Evolutionary conservation across 2,113 vertebrate species (phyloP), one percentile per base, ranked within the genome.

Genomic region (Scortum barcoo): DNA sequence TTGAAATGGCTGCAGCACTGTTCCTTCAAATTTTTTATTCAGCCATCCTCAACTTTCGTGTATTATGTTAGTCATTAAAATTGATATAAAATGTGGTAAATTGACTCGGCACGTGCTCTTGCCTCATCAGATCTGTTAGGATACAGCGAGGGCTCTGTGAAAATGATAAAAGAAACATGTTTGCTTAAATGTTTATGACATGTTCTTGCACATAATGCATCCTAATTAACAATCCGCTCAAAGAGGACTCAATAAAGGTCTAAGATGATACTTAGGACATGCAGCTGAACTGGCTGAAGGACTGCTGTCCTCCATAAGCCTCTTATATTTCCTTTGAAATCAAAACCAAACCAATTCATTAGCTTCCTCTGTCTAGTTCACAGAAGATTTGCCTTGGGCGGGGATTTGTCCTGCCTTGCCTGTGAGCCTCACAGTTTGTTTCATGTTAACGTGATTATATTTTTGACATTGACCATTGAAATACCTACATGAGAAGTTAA

Each of bases 281-380:
- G 38, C 22, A 44, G 50, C 13, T 90, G 78, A 89, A 90, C 81
- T 76, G 81, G 70, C 62, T 86, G 60, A 89, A 85, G 63, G 71
- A 86, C 48, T 33, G 22, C 54, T 73, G 57, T 91, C 76, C 42
- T 76, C 73, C 30, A 56, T 87, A 90, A 91, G 88, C 89, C 83
- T 80, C 83, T 90, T 88, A 86, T 76, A 48, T 75, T 83, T 79
- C 48, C 81, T 83, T 65, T 88, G 73, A 90, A 89, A 86, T 86
- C 67, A 30, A 87, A 88, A 78, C 76, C 78, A 57, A 33, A 56
- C 46, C 58, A 67, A 73, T 91, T 89, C 72, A 90, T 75, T 86
- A 78, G 87, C 78, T 87, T 86, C 77, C 62, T 87, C 76, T 68
- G 74, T 86, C 78, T 76, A 51, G 77, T 38, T 76, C 57, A 73